Evolutionary conservation across 1,140 invertebrate species (phyloP).

Genomic region (Tribolium castaneum): DNA sequence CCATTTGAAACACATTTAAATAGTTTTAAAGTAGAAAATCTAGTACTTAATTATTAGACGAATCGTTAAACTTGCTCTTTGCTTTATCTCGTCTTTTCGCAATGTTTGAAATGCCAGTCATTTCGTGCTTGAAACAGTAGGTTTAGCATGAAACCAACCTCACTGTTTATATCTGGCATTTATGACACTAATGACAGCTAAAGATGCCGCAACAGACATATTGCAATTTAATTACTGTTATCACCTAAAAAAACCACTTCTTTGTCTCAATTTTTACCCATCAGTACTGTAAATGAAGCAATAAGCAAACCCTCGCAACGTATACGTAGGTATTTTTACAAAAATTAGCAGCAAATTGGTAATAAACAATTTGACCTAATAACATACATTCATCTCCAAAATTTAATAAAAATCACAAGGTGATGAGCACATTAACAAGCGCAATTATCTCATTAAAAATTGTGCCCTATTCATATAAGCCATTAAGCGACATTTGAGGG

Average conservation of each 20-base stretch:
- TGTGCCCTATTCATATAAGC: not conserved
- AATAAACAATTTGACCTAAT: not conserved
- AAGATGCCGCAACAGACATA: not conserved
- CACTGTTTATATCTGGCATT: not conserved
- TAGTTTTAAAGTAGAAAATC: not conserved
- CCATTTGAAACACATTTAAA: not conserved
- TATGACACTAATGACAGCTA: not conserved
- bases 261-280: not conserved
- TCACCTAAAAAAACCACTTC: not conserved
- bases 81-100: not conserved
- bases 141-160: not conserved
- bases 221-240: not conserved
- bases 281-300: not conserved
- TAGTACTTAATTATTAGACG: not conserved
- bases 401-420: not conserved
- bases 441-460: slow-evolving; percentile 24
- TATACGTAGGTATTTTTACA: slow-evolving; percentile 4
- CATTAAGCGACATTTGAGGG: slow-evolving; percentile 2
- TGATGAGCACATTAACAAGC: not conserved
- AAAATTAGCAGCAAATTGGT: not conserved
- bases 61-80: not conserved
- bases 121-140: not conserved
- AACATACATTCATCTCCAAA: slow-evolving; percentile 1
- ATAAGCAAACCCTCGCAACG: not conserved
- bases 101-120: not conserved